These are phyloP conservation scores for Fregetta grallaria DNA, from an alignment of 2,113 vertebrate genomes.

Conservation along the genomic window DNA sequence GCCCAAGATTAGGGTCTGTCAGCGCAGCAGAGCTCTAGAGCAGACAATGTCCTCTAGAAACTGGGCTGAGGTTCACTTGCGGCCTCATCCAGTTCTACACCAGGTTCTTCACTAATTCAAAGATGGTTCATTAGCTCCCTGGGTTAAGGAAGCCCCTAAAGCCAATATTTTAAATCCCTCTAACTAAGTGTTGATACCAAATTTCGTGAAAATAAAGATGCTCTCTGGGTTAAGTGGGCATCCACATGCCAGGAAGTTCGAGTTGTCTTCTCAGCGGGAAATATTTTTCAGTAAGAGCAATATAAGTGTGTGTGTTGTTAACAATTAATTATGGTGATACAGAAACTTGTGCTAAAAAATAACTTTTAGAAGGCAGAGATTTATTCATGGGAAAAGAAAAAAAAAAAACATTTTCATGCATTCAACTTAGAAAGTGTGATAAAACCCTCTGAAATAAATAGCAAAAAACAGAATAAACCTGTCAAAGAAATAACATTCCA, in stretches of 20 bases:
- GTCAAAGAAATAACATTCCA: constrained; percentile 61
- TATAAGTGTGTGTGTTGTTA: neutral
- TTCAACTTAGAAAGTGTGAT: constrained; percentile 13
- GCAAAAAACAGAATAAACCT: constrained; percentile 63
- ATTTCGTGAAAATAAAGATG: neutral
- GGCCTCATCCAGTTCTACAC: neutral
- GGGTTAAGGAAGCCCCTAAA: neutral
- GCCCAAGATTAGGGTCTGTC: neutral
- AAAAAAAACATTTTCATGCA: neutral
- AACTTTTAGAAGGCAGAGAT: neutral
- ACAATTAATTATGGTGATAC: neutral
- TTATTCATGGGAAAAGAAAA: neutral
- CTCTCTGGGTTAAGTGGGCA: neutral
- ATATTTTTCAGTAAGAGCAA: neutral
- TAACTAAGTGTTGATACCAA: neutral
- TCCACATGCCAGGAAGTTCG: neutral
- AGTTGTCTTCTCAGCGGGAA: neutral
- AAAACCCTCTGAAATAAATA: constrained; percentile 56
- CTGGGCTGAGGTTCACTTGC: neutral
- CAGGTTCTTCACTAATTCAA: neutral
- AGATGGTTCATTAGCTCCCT: neutral
- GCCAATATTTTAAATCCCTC: neutral
- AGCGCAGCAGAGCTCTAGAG: neutral
- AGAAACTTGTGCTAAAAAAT: neutral
- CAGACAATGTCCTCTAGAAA: neutral